phyloP scores from a whole-genome alignment of 1,140 invertebrate species.

The Lanistes nyassanus region DNA sequence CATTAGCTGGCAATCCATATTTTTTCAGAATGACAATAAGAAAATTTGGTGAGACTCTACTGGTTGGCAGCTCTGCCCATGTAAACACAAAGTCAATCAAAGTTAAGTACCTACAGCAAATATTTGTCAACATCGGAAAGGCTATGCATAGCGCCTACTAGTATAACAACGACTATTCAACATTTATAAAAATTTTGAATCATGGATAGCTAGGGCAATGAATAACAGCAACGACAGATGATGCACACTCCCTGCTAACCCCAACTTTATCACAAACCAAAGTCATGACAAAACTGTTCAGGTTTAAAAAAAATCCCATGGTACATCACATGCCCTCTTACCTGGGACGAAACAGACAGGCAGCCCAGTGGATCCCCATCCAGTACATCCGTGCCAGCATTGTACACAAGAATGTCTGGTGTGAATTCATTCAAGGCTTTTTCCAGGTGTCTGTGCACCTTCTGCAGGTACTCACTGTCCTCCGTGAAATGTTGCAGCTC shows the following conservation, averaged over 20 bases:
- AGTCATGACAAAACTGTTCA: no score
- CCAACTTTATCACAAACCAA: not conserved
- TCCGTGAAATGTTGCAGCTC: conserved; percentile 75
- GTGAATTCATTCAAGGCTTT: conserved; percentile 78
- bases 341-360: conserved; percentile 75
- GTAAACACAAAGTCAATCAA: no score
- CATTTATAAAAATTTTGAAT: no score
- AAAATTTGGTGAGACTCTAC: no score
- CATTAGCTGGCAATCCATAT: no score
- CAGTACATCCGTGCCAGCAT: conserved; percentile 88
- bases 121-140: no score
- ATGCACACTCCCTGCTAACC: not conserved
- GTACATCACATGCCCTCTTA: conserved; percentile 38
- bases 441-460: conserved; percentile 74
- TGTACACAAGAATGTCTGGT: conserved; percentile 85
- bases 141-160: no score
- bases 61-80: no score
- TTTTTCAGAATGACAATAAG: no score
- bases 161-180: no score
- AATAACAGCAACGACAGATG: not conserved
- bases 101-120: no score
- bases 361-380: conserved; percentile 81
- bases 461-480: conserved; percentile 78
- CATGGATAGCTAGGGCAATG: no score
- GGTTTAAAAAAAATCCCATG: not conserved